A percentile compares a stretch with the other conserved stretches of the same genome.
Conservation (phyloP, 2,113 vertebrate genomes). For the Myrmophylax atrothorax region DNA sequence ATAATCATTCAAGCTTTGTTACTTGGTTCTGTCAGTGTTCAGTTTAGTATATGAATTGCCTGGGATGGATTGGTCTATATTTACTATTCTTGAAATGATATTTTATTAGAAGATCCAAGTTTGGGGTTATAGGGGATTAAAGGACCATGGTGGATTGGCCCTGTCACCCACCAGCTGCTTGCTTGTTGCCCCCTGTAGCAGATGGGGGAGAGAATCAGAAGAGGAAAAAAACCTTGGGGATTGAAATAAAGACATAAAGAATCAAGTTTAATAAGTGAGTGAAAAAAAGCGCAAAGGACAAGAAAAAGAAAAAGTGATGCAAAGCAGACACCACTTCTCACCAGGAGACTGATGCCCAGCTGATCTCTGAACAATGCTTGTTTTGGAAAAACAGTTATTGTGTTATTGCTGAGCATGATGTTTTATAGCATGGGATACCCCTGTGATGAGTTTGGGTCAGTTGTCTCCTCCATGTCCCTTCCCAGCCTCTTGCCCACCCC, state of each 20-base stretch:
- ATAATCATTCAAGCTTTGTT: background rate
- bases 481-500: background rate
- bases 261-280: background rate
- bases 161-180: background rate
- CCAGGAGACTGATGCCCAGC: background rate
- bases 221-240: accelerated
- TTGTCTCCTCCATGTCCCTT: background rate
- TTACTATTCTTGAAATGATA: background rate
- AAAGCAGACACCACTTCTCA: background rate
- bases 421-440: background rate
- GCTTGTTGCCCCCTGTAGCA: background rate
- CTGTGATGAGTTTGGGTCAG: background rate
- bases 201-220: background rate
- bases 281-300: no score
- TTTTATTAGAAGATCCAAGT: background rate
- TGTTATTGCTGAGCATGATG: background rate
- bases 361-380: background rate
- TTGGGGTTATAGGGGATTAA: background rate
- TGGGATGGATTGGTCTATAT: background rate
- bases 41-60: background rate
- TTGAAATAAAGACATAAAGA: background rate
- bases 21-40: background rate
- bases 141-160: background rate
- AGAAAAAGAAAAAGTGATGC: background rate
- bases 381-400: background rate